Evolutionary conservation across 2,888 invertebrate genomes (phyloP).

Genomic region (Drosophila neutralis): DNA sequence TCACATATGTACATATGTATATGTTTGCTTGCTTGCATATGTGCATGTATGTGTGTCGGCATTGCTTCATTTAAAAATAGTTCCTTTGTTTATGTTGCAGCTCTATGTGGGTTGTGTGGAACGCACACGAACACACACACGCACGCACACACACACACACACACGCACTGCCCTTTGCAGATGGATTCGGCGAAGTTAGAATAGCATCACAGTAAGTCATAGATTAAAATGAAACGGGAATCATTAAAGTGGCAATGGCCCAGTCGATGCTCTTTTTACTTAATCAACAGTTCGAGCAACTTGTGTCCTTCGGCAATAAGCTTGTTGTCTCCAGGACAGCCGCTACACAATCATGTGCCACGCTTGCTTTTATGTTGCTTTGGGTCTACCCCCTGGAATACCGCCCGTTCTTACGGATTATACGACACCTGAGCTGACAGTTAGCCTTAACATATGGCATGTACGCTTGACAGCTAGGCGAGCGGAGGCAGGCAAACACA

Average conservation of each 20-base stretch:
- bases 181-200: not conserved
- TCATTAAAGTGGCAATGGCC: not conserved
- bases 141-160: slow-evolving; percentile 3
- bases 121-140: slow-evolving; percentile 14
- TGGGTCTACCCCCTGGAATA: not conserved
- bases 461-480: not conserved
- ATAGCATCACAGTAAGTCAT: not conserved
- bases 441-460: not conserved
- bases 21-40: slow-evolving; percentile 2
- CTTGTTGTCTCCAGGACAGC: not conserved
- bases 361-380: not conserved
- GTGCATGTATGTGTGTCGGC: slow-evolving; percentile 26
- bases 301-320: not conserved
- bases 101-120: slow-evolving; percentile 42
- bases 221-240: not conserved
- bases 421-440: not conserved
- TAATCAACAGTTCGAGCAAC: not conserved
- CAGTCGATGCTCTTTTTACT: not conserved
- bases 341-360: not conserved
- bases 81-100: slow-evolving; percentile 53
- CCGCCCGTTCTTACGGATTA: not conserved
- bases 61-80: slow-evolving; percentile 65
- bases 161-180: not conserved
- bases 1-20: not conserved
- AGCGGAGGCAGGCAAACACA: not conserved